Base-by-base conservation (phyloP, 2,888 invertebrate species). In the Brachypalpus laphriformis region DNA sequence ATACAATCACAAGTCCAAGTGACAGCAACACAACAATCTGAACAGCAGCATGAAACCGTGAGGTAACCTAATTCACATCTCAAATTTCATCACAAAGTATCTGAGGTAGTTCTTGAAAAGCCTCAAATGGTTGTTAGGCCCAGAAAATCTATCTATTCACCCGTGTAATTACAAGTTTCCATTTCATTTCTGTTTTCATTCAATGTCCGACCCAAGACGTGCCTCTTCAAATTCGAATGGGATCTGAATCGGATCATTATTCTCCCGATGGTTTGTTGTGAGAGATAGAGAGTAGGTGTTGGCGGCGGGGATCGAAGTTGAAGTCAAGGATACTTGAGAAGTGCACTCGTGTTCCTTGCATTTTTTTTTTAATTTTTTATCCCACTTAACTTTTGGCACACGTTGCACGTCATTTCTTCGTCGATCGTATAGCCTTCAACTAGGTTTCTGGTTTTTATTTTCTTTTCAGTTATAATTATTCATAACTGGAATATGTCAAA, bases 81-180 rank as follows among this genome's bases (percentile, higher is more conserved):
- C 85, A 76, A 75, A 75, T 85, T 85, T 85, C 85, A 80, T 81
- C 85, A 71, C 75, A 80, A 80, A 65, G 51, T 63, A 74, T 78
- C 78, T 70, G 80, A 80, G 81, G 85, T 75, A 76, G 80, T 75
- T 75, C 81, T 66, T 80, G 80, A 85, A 85, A 82, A 42, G 61
- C 72, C 82, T 77, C 59, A 71, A 82, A 83, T 80, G 70, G 68
- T 71, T 76, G 75, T 83, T 83, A 51, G 78, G 74, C 74, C 54
- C 25, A 75, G 28, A 75, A 80, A 80, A 80, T 70, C 70, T 59
- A 85, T 76, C 81, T 75, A 85, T 80, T 80, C 85, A 85, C 59
- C 85, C 85, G 85, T 85, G 80, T 85, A 85, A 85, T 85, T 85
- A 80, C 85, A 85, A 85, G 85, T 85, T 85, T 85, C 85, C 85